Evolutionary conservation across 2,797 vertebrate genomes (phyloP).

Genomic region (Dicrostonyx torquatus): DNA sequence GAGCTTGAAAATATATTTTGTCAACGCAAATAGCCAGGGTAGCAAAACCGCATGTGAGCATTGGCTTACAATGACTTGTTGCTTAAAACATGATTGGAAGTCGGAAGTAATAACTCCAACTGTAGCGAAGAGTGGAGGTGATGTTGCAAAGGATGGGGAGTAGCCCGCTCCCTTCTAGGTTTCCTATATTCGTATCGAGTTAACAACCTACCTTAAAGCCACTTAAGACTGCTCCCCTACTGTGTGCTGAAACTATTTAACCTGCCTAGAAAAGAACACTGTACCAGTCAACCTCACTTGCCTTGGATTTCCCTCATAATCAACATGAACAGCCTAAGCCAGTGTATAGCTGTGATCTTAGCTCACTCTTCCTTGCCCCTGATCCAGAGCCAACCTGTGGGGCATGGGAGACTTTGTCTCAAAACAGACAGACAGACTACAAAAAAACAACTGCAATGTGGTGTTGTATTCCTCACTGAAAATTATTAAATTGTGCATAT

Average conservation of each 20-base stretch:
- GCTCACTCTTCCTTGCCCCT: neutral
- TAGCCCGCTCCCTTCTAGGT: neutral
- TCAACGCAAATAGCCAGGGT: neutral
- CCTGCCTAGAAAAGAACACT: neutral
- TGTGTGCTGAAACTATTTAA: neutral
- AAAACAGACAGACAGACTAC: neutral
- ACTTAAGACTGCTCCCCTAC: neutral
- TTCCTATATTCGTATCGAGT: neutral
- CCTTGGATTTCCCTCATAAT: neutral
- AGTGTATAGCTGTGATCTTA: neutral
- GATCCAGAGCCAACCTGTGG: neutral
- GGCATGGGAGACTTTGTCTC: neutral
- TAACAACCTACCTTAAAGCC: neutral
- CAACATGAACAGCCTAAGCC: neutral
- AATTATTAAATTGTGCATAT: neutral
- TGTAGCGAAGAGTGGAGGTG: neutral
- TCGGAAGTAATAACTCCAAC: neutral
- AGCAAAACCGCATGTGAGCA: neutral
- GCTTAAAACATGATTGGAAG: slow-evolving; percentile 1
- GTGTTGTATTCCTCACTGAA: slow-evolving; percentile 3
- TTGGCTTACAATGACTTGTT: slow-evolving; percentile 6
- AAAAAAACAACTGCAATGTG: neutral
- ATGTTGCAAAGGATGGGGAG: neutral
- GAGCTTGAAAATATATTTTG: neutral
- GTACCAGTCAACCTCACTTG: neutral